Conservation (phyloP, 1,140 invertebrate genomes). For the Leptinotarsa lineolata region DNA sequence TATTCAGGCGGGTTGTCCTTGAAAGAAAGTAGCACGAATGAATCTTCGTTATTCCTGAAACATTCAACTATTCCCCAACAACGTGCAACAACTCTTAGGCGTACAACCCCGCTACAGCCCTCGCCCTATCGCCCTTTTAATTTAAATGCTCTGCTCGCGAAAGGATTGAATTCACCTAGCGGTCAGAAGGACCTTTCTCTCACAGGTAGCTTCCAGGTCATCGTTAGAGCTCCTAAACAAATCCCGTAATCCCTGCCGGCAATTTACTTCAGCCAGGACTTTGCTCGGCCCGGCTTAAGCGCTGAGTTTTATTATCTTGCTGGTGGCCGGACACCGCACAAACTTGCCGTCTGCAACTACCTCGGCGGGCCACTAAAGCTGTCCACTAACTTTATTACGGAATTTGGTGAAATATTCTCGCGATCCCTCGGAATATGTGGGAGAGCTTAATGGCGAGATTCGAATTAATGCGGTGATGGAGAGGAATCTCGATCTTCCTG, state of each 20-base stretch:
- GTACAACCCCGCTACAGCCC: no score
- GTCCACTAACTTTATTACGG: constrained; percentile 55
- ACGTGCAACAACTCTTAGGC: neutral
- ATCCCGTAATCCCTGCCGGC: constrained; percentile 59
- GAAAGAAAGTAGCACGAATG: no score
- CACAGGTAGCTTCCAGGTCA: constrained; percentile 46
- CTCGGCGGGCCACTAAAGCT: constrained; percentile 53
- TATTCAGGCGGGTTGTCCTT: no score
- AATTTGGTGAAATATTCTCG: constrained; percentile 36
- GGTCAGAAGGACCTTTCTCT: constrained; percentile 33
- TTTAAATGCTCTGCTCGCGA: neutral
- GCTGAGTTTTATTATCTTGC: constrained; percentile 60
- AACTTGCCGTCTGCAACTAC: constrained; percentile 30
- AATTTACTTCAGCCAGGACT: constrained; percentile 59
- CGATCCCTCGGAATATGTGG: neutral
- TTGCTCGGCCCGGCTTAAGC: constrained; percentile 55
- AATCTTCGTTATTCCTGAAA: no score
- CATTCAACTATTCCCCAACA: neutral
- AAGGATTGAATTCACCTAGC: constrained; percentile 20
- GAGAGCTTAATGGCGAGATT: neutral
- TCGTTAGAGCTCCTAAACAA: constrained; percentile 54
- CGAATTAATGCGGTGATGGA: neutral
- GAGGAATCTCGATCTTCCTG: no score
- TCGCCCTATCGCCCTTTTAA: no score
- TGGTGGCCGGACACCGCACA: constrained; percentile 30